Conservation (phyloP, 2,113 vertebrate species). For the Merops nubicus region DNA sequence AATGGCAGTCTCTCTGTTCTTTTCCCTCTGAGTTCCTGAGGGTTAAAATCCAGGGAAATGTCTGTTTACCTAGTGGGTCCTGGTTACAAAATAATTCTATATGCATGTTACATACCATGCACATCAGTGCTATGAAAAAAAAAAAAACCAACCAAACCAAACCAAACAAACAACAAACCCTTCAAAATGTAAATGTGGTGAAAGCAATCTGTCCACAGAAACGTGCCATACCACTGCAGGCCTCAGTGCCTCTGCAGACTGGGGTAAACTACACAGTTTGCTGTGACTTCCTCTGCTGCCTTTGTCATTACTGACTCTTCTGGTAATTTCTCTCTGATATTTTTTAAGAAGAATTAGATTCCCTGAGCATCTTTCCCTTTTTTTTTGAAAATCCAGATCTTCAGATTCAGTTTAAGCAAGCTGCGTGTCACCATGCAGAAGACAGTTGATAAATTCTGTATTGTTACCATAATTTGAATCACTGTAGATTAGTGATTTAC, state of each 20-base stretch:
- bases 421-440: neutral
- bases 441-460: neutral
- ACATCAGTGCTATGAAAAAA: neutral
- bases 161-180: too few species aligned
- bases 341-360: neutral
- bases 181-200: neutral
- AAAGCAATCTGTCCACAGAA: neutral
- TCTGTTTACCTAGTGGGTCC: neutral
- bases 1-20: neutral
- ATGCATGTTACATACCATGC: neutral
- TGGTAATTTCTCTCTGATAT: neutral
- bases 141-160: neutral
- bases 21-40: neutral
- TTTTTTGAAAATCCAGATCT: conserved; percentile 5
- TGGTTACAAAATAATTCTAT: neutral
- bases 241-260: neutral
- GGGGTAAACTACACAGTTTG: neutral
- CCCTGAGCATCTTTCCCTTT: neutral
- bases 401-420: neutral
- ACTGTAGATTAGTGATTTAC: conserved; percentile 9
- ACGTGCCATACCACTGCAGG: rapidly evolving
- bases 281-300: neutral
- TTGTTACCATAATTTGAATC: neutral
- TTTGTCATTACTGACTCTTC: neutral
- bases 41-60: neutral